Conservation (phyloP, 1,140 invertebrate species). For the Choristoneura fumiferana region DNA sequence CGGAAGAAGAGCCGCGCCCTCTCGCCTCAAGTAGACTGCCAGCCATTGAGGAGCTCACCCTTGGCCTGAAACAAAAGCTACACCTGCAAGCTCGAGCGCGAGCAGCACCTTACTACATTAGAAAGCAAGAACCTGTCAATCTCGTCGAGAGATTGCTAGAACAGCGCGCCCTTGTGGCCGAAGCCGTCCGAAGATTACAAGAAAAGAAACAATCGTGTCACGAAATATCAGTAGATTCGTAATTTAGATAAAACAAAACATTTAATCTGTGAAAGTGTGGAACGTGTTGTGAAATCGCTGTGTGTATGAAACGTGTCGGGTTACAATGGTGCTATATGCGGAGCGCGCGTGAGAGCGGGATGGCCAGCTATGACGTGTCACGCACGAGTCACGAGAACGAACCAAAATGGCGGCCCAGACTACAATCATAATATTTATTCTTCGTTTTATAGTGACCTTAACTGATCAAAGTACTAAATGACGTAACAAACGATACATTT, state of each 20-base stretch:
- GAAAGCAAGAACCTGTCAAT: slow-evolving; percentile 75
- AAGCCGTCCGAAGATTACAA: slow-evolving; percentile 71
- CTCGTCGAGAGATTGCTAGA: slow-evolving; percentile 72
- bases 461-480: slow-evolving; percentile 77
- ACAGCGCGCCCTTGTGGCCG: slow-evolving; percentile 71
- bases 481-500: slow-evolving; percentile 69
- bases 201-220: slow-evolving; percentile 73
- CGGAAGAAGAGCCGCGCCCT: slow-evolving; percentile 55
- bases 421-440: slow-evolving; percentile 79
- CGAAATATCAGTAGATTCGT: slow-evolving; percentile 74
- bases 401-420: slow-evolving; percentile 74
- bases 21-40: slow-evolving; percentile 60
- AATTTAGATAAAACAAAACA: slow-evolving; percentile 69
- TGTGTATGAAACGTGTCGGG: slow-evolving; percentile 77
- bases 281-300: slow-evolving; percentile 77
- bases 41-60: slow-evolving; percentile 68
- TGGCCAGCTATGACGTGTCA: slow-evolving; percentile 72
- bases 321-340: slow-evolving; percentile 78
- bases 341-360: slow-evolving; percentile 71
- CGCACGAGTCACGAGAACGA: slow-evolving; percentile 74
- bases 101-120: slow-evolving; percentile 74
- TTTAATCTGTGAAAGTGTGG: slow-evolving; percentile 77
- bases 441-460: slow-evolving; percentile 76
- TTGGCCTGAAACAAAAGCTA: slow-evolving; percentile 74
- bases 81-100: slow-evolving; percentile 72